phyloP scores from a whole-genome alignment of 2,113 vertebrate genomes.

The Orthonyx spaldingii region DNA sequence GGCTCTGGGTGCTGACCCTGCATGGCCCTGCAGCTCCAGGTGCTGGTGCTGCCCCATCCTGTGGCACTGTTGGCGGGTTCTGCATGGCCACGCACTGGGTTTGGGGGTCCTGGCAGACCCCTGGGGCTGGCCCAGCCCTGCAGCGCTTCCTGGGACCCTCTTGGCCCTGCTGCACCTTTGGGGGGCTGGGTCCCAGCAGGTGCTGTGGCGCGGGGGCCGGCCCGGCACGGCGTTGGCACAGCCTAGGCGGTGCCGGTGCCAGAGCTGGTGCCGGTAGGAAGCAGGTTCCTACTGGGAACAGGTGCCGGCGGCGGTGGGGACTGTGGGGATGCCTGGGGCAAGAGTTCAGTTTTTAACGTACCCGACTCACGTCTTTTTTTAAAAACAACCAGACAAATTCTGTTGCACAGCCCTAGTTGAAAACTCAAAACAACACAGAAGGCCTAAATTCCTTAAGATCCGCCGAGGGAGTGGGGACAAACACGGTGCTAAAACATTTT shows the following conservation, averaged over 20 bases:
- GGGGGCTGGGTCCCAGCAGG: not conserved
- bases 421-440: slow-evolving; percentile 44
- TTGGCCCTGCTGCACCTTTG: not conserved
- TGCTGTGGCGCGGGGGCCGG: not conserved
- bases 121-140: not conserved
- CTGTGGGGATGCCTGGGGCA: not conserved
- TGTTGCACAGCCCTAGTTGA: slow-evolving; percentile 84
- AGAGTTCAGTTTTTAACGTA: slow-evolving; percentile 28
- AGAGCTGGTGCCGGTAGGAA: not conserved
- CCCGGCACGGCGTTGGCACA: accelerated
- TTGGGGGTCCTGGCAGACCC: accelerated
- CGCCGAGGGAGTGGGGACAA: slow-evolving; percentile 85
- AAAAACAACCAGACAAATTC: slow-evolving; percentile 72
- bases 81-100: not conserved
- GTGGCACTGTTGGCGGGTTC: not conserved
- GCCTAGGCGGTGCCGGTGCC: not conserved
- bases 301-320: not conserved
- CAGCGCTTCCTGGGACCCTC: not conserved
- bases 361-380: slow-evolving; percentile 70
- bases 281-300: not conserved
- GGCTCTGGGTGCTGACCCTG: not conserved
- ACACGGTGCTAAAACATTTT: slow-evolving; percentile 97
- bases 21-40: not conserved
- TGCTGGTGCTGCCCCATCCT: not conserved
- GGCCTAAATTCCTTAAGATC: slow-evolving; percentile 76